Evolutionary conservation across 2,797 vertebrate genomes (phyloP).

Genomic region (Streptopelia turtur): DNA sequence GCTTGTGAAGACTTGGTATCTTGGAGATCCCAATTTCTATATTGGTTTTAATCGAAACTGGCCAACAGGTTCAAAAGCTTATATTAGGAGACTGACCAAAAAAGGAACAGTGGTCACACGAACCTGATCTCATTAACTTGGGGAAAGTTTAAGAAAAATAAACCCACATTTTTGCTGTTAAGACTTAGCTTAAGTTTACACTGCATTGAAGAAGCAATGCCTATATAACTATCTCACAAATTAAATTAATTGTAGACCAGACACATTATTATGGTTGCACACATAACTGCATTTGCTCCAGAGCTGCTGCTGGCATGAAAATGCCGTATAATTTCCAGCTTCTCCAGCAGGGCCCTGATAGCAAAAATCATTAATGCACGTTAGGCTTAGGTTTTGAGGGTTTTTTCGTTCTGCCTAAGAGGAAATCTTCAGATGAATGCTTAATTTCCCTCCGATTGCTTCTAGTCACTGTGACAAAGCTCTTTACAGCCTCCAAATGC

Average conservation of each 20-base stretch:
- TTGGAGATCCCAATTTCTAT: background rate
- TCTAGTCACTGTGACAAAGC: background rate
- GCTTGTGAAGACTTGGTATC: background rate
- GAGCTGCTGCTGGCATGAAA: background rate
- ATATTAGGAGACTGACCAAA: background rate
- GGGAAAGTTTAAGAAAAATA: background rate
- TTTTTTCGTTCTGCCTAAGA: background rate
- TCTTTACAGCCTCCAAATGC: background rate
- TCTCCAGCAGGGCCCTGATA: background rate
- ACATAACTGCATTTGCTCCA: background rate
- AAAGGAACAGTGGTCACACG: background rate
- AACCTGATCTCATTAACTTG: background rate
- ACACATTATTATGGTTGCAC: background rate
- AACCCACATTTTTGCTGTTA: background rate
- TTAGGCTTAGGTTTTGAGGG: background rate
- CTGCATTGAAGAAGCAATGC: background rate
- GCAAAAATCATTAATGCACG: background rate
- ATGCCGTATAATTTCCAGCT: background rate
- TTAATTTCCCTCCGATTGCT: background rate
- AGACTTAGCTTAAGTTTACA: background rate
- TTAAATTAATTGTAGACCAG: background rate
- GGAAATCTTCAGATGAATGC: conserved; percentile 4
- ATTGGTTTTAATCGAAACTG: background rate
- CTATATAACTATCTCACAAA: background rate
- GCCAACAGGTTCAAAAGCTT: background rate